Base-by-base conservation (phyloP, 1,140 invertebrate species). In the Drosophila subpulchrella region DNA sequence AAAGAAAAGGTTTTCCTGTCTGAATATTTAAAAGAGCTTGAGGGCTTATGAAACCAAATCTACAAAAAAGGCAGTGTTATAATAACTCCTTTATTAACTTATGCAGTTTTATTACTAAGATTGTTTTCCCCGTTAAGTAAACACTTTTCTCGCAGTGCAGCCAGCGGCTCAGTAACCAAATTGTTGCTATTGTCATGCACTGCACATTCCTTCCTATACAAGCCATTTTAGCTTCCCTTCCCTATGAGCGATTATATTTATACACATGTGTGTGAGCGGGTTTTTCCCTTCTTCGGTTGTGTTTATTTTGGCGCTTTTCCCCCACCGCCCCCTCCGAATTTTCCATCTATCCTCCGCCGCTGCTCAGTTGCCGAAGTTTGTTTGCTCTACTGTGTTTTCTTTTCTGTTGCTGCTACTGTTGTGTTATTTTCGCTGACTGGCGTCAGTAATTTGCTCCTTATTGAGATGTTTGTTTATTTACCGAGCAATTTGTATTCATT, bases 391-490 rank as follows among this genome's bases (percentile, higher is more conserved):
- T 71, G 51, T 47, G 48, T 65, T 50, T 47, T 38, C 27, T 44
- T 30, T 30, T 70, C 42, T 67, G 44, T 12, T 15, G 59, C 65
- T 68, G 20, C 38, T 20, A 20, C 20, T 36, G 61, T 54, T 67
- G 61, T 71, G 65, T 67, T 76, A 63, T 86, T 88, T 88, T 80
- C 80, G 80, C 72, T 89, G 70, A 78, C 57, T 89, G 84, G 84
- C 81, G 84, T 89, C 77, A 81, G 84, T 89, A 89, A 89, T 89
- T 89, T 89, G 84, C 84, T 89, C 84, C 85, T 89, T 89, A 89
- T 89, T 89, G 85, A 89, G 84, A 89, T 89, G 84, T 89, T 72
- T 89, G 84, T 89, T 89, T 89, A 89, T 89, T 89, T 89, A 89
- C 84, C 81, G 71, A 89, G 84, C 84, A 89, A 89, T 89, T 89